Conservation (phyloP, 2,888 invertebrate genomes). For the Cremastobaeus sp. region DNA sequence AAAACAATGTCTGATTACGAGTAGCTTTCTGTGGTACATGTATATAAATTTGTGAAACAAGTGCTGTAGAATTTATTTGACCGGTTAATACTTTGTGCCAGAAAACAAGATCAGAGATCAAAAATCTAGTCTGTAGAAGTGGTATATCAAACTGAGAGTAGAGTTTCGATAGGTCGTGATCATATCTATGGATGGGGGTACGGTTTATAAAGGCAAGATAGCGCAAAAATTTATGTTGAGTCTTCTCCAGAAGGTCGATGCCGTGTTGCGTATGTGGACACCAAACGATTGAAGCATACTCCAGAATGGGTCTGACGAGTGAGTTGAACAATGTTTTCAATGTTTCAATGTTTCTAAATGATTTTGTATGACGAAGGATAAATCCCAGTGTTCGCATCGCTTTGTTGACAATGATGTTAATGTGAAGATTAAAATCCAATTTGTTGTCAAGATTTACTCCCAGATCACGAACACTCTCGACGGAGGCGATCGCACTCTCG, state of each 20-base stretch:
- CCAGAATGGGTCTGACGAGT: conserved; percentile 15
- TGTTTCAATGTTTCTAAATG: background rate
- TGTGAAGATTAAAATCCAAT: background rate
- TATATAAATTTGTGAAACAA: no score
- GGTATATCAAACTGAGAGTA: background rate
- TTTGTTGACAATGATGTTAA: background rate
- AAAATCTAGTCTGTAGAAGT: background rate
- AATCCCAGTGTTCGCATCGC: background rate
- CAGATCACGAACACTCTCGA: background rate
- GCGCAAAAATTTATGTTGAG: conserved; percentile 14
- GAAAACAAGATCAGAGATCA: background rate
- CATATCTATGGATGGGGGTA: background rate
- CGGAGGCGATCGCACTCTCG: background rate
- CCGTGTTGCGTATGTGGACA: background rate
- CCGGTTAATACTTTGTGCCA: background rate
- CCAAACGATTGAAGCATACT: conserved; percentile 25
- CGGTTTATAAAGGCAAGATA: conserved; percentile 1
- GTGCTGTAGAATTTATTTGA: background rate
- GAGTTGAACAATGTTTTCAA: conserved; percentile 5
- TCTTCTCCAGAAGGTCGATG: background rate
- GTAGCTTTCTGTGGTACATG: no score
- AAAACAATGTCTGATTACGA: no score
- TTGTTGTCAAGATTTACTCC: background rate
- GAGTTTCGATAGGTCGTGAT: background rate
- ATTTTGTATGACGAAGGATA: background rate